Evolutionary conservation across 2,888 invertebrate species (phyloP).

Genomic region (Nymphalis urticae): DNA sequence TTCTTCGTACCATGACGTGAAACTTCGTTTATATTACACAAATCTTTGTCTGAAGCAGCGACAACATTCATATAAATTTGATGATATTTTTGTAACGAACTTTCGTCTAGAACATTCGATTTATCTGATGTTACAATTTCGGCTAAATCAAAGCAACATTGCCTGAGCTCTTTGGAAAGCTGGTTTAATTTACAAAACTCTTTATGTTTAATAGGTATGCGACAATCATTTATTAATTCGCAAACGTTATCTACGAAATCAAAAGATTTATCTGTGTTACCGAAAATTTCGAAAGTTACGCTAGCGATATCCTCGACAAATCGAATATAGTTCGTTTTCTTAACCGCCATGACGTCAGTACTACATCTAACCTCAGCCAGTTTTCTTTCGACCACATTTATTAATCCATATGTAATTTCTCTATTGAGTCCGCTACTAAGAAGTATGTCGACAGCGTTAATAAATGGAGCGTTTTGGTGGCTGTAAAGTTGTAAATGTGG

Average conservation of each 20-base stretch:
- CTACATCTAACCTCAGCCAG: constrained; percentile 71
- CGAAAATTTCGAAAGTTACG: constrained; percentile 76
- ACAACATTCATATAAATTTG: constrained; percentile 78
- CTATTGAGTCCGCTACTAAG: constrained; percentile 75
- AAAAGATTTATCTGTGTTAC: constrained; percentile 73
- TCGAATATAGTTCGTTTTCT: constrained; percentile 73
- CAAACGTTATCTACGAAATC: constrained; percentile 72
- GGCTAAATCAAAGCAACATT: constrained; percentile 75
- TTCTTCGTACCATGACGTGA: constrained; percentile 64
- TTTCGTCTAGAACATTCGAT: constrained; percentile 54
- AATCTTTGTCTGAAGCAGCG: constrained; percentile 73
- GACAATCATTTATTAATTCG: constrained; percentile 69
- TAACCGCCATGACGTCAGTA: constrained; percentile 69
- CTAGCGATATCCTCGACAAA: constrained; percentile 77
- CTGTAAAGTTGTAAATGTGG: constrained; percentile 75
- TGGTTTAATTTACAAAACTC: constrained; percentile 76
- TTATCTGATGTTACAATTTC: constrained; percentile 57
- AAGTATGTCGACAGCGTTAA: constrained; percentile 75
- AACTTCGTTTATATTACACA: constrained; percentile 70
- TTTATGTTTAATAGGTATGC: constrained; percentile 74
- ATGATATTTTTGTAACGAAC: constrained; percentile 68
- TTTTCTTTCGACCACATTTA: constrained; percentile 76
- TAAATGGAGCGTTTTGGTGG: constrained; percentile 75
- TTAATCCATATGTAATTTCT: constrained; percentile 76
- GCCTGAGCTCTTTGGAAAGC: constrained; percentile 70